These are phyloP conservation scores for Champsocephalus gunnari DNA, from an alignment of 2,797 vertebrate genomes.

Conservation along the genomic window DNA sequence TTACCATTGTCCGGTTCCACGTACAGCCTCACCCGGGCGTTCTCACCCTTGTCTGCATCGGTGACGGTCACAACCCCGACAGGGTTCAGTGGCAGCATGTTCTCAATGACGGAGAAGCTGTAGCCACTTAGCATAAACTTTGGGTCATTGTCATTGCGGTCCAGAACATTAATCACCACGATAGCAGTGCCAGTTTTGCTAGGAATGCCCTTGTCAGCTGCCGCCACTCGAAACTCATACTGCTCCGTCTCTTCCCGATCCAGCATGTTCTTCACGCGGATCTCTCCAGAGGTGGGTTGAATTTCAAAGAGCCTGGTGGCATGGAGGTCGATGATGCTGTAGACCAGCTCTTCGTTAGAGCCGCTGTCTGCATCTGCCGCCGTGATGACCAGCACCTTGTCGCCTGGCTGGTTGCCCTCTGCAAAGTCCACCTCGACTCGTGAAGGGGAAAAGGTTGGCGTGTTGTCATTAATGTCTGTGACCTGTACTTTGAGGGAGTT, in stretches of 20 bases:
- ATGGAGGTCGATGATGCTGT: slow-evolving; percentile 87
- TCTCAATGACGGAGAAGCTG: slow-evolving; percentile 97
- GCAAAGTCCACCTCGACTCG: slow-evolving; percentile 90
- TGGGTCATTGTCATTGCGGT: slow-evolving; percentile 98
- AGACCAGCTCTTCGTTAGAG: slow-evolving; percentile 92
- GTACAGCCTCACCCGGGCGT: slow-evolving; percentile 89
- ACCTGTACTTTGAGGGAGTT: slow-evolving; percentile 97
- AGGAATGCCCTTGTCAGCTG: slow-evolving; percentile 93
- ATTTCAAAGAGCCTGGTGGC: slow-evolving; percentile 91
- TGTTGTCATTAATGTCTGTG: slow-evolving; percentile 95
- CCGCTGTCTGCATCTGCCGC: slow-evolving; percentile 95
- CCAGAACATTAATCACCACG: slow-evolving; percentile 91
- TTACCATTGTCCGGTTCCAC: slow-evolving; percentile 97
- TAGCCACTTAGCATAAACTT: slow-evolving; percentile 97
- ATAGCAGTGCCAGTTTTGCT: slow-evolving; percentile 94
- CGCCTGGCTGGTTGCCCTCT: slow-evolving; percentile 92
- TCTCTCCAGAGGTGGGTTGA: slow-evolving; percentile 88
- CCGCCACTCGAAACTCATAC: slow-evolving; percentile 93
- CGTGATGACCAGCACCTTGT: slow-evolving; percentile 88
- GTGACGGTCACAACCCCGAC: slow-evolving; percentile 97
- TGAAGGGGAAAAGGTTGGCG: slow-evolving; percentile 90
- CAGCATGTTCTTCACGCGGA: slow-evolving; percentile 91
- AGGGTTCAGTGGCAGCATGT: slow-evolving; percentile 94
- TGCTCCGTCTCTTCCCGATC: slow-evolving; percentile 92
- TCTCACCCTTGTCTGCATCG: slow-evolving; percentile 94